Evolutionary conservation across 2,797 vertebrate species (phyloP).

Genomic region (Choloepus didactylus): DNA sequence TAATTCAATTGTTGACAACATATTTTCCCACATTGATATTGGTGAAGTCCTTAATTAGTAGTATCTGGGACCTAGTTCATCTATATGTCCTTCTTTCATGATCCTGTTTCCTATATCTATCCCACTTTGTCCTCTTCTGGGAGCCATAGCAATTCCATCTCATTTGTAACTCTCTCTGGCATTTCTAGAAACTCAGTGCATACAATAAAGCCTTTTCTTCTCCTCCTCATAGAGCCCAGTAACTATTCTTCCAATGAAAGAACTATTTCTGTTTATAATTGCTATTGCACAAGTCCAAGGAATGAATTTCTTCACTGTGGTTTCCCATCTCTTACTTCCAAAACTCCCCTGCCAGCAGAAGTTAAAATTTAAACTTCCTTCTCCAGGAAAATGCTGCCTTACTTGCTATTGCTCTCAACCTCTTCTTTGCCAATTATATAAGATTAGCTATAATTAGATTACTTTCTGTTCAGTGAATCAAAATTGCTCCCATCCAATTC

Average conservation of each 20-base stretch:
- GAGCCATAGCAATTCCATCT: not conserved
- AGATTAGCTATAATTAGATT: not conserved
- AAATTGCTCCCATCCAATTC: not conserved
- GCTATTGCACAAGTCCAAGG: not conserved
- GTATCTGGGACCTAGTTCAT: not conserved
- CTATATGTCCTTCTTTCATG: not conserved
- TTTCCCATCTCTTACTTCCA: not conserved
- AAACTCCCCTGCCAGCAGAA: not conserved
- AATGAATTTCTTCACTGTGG: not conserved
- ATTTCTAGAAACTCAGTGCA: not conserved
- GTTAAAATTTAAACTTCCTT: not conserved
- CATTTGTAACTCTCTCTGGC: not conserved
- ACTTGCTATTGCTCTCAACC: not conserved
- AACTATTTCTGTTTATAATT: constrained; percentile 24
- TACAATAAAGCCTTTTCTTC: not conserved
- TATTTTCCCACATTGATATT: not conserved
- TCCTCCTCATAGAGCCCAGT: not conserved
- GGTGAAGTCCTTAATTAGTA: not conserved
- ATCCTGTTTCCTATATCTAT: not conserved
- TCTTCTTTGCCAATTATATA: not conserved
- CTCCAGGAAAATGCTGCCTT: not conserved
- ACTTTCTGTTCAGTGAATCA: not conserved
- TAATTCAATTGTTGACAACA: not conserved
- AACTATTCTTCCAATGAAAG: not conserved
- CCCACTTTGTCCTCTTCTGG: not conserved